These are phyloP conservation scores for Acanthacorydalis orientalis DNA, from an alignment of 2,888 invertebrate genomes.

Conservation along the genomic window DNA sequence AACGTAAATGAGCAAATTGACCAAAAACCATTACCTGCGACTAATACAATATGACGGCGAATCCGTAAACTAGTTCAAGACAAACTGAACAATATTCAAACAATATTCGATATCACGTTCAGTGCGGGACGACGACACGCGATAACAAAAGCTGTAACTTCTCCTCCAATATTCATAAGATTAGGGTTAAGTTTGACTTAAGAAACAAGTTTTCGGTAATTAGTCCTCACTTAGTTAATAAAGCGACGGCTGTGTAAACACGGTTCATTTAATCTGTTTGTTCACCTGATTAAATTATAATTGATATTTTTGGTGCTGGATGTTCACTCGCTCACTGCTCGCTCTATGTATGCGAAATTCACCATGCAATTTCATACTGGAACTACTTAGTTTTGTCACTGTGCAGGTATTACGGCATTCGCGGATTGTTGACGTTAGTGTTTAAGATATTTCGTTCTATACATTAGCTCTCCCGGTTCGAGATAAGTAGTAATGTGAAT, in stretches of 20 bases:
- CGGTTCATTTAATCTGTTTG: conserved; percentile 5
- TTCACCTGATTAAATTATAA: conserved; percentile 7
- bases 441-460: not conserved
- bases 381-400: not conserved
- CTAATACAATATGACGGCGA: too few relatives aligned
- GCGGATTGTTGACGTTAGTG: not conserved
- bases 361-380: not conserved
- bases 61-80: too few relatives aligned
- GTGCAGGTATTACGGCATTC: not conserved
- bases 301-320: conserved; percentile 5
- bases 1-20: too few relatives aligned
- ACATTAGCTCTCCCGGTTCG: not conserved
- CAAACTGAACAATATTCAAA: too few relatives aligned
- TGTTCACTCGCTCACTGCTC: not conserved
- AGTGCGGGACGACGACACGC: too few relatives aligned
- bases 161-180: conserved; percentile 2
- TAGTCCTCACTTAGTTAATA: conserved; percentile 6
- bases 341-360: not conserved
- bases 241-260: conserved; percentile 3
- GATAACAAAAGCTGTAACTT: not conserved
- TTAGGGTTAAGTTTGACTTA: conserved; percentile 6
- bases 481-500: not conserved
- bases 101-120: too few relatives aligned
- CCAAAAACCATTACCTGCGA: too few relatives aligned
- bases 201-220: conserved; percentile 5